Base-by-base conservation (phyloP, 2,888 invertebrate species). In the Teleogryllus oceanicus region DNA sequence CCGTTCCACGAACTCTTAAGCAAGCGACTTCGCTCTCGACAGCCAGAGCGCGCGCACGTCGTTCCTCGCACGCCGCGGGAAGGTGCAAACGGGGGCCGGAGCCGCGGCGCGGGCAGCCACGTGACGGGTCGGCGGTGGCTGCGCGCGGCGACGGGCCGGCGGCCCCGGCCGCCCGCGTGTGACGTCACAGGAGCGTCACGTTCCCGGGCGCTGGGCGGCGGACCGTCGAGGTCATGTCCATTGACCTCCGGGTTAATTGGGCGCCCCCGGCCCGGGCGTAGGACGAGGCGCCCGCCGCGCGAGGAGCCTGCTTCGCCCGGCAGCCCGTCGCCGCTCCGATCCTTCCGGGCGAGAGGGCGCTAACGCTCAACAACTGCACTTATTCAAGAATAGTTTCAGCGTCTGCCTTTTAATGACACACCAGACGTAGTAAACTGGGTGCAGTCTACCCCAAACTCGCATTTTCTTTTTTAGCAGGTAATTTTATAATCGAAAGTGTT, bases 191-290 rank as follows among this genome's bases (percentile, higher is more conserved):
- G 62, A 62, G 62, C 62, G 62, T 62, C 62, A 62, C 62, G 62
- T 62, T 62, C 37, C 37, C 37, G 37, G 37, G 37, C 37, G 37
- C 37, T 37, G 13, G 62, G 62, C 62, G 62, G 16, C n/a, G 13
- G 62, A 18, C 62, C 62, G n/a, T 8, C 62, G 62, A 62, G 62
- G 62, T 62, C 62, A 62, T 62, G 62, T 62, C 62, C 62, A 62
- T 62, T 62, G 62, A 62, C 62, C 62, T 62, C 62, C 16, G 62
- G 62, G 62, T 62, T 62, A 62, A 62, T 62, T 62, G 62, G n/a
- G 62, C 62, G 62, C 62, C 2, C 62, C 62, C 18, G 62, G 24
- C 0, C 24, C 24, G 24, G 3, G 62, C 62, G 62, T 62, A 62
- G 62, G 62, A 13, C 62, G 62, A 1, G 13, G 12, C 16, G 62